These are phyloP conservation scores for Tychaedon coryphoeus DNA, from an alignment of 2,113 vertebrate genomes.

Conservation along the genomic window DNA sequence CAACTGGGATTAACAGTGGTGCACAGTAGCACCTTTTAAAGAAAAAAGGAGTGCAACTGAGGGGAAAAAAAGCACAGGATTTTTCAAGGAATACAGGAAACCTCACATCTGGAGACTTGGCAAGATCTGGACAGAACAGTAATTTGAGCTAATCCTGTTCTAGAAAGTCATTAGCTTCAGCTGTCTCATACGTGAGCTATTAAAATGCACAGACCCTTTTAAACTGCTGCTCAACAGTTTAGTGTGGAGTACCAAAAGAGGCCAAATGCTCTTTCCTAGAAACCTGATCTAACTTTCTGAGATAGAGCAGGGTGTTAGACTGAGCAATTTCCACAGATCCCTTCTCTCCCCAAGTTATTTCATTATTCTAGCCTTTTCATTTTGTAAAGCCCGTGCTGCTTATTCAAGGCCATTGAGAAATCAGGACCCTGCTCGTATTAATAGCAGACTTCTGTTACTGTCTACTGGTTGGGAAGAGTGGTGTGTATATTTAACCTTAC, in stretches of 20 bases:
- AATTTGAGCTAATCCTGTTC: slow-evolving; percentile 4
- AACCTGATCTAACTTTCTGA: background rate
- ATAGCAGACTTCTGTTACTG: background rate
- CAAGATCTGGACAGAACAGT: background rate
- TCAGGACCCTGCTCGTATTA: background rate
- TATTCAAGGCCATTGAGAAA: background rate
- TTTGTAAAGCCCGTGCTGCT: background rate
- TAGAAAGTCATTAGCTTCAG: slow-evolving; percentile 18
- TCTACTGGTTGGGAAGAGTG: background rate
- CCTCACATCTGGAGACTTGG: slow-evolving; percentile 23
- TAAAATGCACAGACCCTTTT: background rate
- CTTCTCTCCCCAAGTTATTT: background rate
- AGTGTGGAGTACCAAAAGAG: background rate
- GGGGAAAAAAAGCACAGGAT: background rate
- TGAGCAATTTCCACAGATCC: background rate
- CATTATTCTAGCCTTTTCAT: background rate
- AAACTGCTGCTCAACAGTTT: background rate
- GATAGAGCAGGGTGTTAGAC: background rate
- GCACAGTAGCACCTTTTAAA: background rate
- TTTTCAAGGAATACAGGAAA: slow-evolving; percentile 20
- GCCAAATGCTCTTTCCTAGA: background rate
- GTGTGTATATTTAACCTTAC: background rate
- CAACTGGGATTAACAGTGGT: background rate
- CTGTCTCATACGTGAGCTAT: background rate
- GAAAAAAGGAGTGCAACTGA: background rate